Evolutionary conservation across 1,140 invertebrate genomes (phyloP), one percentile per base, ranked within the genome.

Genomic region (Drosophila nigrodunni): DNA sequence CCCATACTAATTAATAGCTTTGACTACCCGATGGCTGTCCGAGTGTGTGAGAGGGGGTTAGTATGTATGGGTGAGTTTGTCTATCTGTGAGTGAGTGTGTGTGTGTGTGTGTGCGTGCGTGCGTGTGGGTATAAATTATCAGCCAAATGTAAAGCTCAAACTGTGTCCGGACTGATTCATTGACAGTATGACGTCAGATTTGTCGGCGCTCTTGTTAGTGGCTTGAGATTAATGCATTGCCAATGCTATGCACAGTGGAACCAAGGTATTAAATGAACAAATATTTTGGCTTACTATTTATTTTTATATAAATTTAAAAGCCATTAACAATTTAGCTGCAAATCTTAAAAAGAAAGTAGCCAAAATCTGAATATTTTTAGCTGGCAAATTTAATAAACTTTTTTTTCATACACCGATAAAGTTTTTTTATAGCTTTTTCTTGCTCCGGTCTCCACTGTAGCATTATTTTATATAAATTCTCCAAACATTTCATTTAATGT

Each of bases 151-250:
- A 59, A 66, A 66, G 59, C 49, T 72, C 58, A 57, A 66, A 25
- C 50, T 44, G 43, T 34, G 18, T 21, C 30, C 25, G 37, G 34
- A 62, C 18, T 78, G 79, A 82, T n/a, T 82, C 79, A 82, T 49
- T 18, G 3, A 7, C 11, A 13, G 25, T 30, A 62, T 82, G 79
- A 74, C 70, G 69, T 82, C 77, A 60, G 58, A 43, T 73, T 44
- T 44, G 15, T 25, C 18, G n/a, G 18, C 25, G 25, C 25, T 30
- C 25, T 30, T 30, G 35, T 39, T 49, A 47, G 55, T 75, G 55
- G 52, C 34, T 59, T 8, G 7, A 50, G 46, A 50, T 50, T 62
- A 13, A 43, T 43, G 13, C 41, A 41, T n/a, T 1, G 25, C 4
- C 25, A 30, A 41, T 41, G 44, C 59, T 35, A 35, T 8, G 15